Conservation (phyloP, 2,888 invertebrate genomes). For the Ramazzottius varieornatus region DNA sequence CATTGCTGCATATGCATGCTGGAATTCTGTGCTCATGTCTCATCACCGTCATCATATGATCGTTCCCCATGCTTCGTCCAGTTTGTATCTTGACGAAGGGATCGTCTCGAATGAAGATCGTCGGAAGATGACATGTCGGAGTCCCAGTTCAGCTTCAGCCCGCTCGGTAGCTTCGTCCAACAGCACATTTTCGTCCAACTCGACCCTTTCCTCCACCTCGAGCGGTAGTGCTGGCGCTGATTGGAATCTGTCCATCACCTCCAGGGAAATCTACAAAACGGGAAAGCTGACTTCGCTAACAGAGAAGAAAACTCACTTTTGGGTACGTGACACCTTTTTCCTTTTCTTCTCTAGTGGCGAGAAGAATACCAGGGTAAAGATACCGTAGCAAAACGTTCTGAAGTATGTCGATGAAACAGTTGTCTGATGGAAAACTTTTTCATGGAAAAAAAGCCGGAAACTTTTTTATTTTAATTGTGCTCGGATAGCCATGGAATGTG, state of each 20-base stretch:
- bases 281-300: not conserved
- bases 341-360: too few relatives aligned
- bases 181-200: not conserved
- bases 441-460: not conserved
- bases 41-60: too few relatives aligned
- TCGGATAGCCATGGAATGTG: not conserved
- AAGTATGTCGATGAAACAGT: too few relatives aligned
- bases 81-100: not conserved
- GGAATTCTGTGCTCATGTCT: too few relatives aligned
- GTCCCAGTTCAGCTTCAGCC: not conserved
- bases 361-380: too few relatives aligned
- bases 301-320: not conserved
- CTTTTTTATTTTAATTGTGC: not conserved
- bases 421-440: too few relatives aligned
- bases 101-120: too few relatives aligned
- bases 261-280: not conserved
- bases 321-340: too few relatives aligned
- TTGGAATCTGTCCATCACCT: not conserved
- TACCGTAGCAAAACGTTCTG: too few relatives aligned
- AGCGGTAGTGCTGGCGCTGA: not conserved
- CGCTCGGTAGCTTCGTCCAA: not conserved
- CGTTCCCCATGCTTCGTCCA: too few relatives aligned
- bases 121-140: slow-evolving; percentile 3
- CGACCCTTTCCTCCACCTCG: not conserved
- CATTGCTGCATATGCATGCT: too few relatives aligned